Conservation (phyloP, 1,140 invertebrate species). For the Drosophila tani region DNA sequence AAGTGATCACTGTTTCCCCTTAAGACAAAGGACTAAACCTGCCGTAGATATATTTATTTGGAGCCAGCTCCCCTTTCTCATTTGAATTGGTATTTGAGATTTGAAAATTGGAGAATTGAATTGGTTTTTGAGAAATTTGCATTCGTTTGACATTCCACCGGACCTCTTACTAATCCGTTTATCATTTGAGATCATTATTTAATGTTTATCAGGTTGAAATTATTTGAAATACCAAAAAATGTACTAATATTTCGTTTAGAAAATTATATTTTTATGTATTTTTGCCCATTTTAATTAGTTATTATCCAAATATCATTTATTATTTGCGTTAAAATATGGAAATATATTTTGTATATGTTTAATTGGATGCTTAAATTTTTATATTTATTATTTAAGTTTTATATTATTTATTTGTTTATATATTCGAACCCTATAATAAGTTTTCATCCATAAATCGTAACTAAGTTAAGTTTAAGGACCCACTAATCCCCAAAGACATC, state of each 20-base stretch:
- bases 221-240: background rate
- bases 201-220: background rate
- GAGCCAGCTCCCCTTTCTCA: slow-evolving; percentile 13
- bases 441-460: background rate
- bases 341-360: slow-evolving; percentile 3
- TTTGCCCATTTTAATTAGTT: slow-evolving; percentile 1
- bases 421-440: background rate
- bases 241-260: background rate
- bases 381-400: slow-evolving; percentile 13
- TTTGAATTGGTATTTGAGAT: slow-evolving; percentile 29
- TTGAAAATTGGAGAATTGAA: slow-evolving; percentile 25
- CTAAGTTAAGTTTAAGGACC: background rate
- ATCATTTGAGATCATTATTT: slow-evolving; percentile 4
- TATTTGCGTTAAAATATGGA: slow-evolving; percentile 1
- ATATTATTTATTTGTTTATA: slow-evolving; percentile 7
- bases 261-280: background rate
- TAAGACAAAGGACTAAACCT: background rate
- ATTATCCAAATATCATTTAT: slow-evolving; percentile 1
- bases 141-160: slow-evolving; percentile 20
- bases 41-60: slow-evolving; percentile 27
- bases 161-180: slow-evolving; percentile 21
- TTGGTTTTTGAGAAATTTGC: slow-evolving; percentile 63
- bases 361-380: slow-evolving; percentile 9
- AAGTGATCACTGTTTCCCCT: slow-evolving; percentile 72
- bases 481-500: background rate